phyloP scores from a whole-genome alignment of 2,113 vertebrate species.

The Ceratotherium simum region DNA sequence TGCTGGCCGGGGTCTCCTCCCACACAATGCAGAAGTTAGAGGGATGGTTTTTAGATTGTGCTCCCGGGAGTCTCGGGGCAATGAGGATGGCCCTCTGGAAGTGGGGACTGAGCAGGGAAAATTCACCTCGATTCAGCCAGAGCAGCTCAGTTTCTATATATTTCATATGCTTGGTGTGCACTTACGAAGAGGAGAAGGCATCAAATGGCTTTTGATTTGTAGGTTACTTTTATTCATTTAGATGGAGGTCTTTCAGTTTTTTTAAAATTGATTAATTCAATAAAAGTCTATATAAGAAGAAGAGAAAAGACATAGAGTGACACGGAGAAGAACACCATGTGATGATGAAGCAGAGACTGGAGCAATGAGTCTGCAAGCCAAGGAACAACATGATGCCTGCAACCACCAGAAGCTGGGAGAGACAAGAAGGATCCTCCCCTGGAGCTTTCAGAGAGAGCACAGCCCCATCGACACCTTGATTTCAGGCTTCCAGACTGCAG shows the following conservation, averaged over 20 bases:
- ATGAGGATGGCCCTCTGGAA: background rate
- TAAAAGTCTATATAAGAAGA: background rate
- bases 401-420: no score
- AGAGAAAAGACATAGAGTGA: background rate
- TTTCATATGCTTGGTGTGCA: no score
- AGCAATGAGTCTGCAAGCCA: background rate
- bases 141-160: no score
- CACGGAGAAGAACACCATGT: background rate
- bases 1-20: background rate
- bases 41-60: fast-evolving
- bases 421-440: background rate
- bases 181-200: background rate
- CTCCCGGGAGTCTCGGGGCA: background rate
- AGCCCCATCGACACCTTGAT: no score
- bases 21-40: background rate
- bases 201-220: background rate
- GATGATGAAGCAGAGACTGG: background rate
- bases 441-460: background rate
- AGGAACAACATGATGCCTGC: background rate
- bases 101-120: background rate
- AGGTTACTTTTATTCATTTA: background rate
- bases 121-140: background rate
- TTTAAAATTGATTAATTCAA: background rate
- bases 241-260: background rate
- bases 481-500: background rate